These are phyloP conservation scores for Corythaeola cristata DNA, from an alignment of 2,113 vertebrate species.

Conservation along the genomic window DNA sequence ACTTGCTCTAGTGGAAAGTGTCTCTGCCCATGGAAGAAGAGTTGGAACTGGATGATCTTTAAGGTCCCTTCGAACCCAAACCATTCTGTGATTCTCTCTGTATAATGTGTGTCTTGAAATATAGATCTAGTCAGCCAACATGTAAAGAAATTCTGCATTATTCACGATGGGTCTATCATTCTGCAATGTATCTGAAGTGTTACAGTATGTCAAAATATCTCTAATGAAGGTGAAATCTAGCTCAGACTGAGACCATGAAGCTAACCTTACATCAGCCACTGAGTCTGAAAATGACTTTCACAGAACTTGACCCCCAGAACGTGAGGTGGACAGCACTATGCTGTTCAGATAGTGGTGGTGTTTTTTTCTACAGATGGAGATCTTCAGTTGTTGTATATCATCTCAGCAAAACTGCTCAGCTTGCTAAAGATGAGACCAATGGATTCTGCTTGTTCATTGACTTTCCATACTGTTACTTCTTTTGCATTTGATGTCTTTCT, in stretches of 20 bases:
- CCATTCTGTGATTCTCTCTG: no score
- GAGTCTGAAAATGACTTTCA: background rate
- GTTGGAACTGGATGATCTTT: no score
- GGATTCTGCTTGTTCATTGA: background rate
- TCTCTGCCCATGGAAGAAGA: no score
- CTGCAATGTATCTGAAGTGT: background rate
- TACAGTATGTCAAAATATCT: background rate
- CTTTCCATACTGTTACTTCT: background rate
- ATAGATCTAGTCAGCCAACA: background rate
- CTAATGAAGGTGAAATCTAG: background rate
- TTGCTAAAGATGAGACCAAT: background rate
- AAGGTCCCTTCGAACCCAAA: no score
- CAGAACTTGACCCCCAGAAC: background rate
- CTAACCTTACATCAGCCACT: background rate
- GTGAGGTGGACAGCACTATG: background rate
- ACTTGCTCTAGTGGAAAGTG: no score
- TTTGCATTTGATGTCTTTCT: background rate
- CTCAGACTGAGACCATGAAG: background rate
- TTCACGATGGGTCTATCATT: background rate
- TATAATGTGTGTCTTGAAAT: background rate
- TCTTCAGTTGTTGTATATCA: background rate
- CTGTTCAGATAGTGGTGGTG: background rate
- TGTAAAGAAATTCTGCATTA: background rate
- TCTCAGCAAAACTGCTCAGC: background rate
- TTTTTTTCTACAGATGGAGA: background rate